Base-by-base conservation (phyloP, 2,888 invertebrate genomes). In the Eurois occulta region DNA sequence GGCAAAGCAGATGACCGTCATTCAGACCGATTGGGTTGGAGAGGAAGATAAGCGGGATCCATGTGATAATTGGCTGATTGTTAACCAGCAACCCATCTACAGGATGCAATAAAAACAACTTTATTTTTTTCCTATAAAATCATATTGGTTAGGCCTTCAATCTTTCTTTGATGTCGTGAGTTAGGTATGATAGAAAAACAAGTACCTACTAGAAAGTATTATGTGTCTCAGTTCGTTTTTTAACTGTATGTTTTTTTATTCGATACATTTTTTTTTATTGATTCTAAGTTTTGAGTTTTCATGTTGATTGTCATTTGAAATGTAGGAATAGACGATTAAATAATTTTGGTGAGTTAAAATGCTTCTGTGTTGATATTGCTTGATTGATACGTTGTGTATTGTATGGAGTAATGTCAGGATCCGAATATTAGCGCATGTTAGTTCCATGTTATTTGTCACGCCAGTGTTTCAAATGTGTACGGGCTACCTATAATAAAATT, bases 1-100 rank as follows among this genome's bases (percentile, higher is more conserved):
- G 8, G 38, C 73, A 52, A 52, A 78, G n/a, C 32, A 46, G 6
- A 38, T 21, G 52, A 70, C 75, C 76, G 68, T 48, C 55, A 62
- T 76, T 46, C 16, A 55, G 60, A 60, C 43, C n/a, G 16, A 41
- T 81, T 67, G 1, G 4, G 35, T 18, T 60, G 8, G n/a, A 60
- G 64, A 28, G 24, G 52, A 43, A 66, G n/a, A 38, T 73, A 62
- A 32, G 16, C 11, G 13, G 24, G 16, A 75, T n/a, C 52, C 55
- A 35, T n/a, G n/a, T n/a, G n/a, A n/a, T 28, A 52, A 52, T 58
- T 5, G 18, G 6, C 28, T 32, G 32, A 11, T 32, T 75, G 18
- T 24, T 32, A 28, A 58, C 38, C n/a, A 58, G 64, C 13, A 66
- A 58, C 28, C 6, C 41, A 28, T 10, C 13, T 41, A 24, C 2